Evolutionary conservation across 1,140 invertebrate species (phyloP), one percentile per base, ranked within the genome.

Genomic region (Drosophila lowei): DNA sequence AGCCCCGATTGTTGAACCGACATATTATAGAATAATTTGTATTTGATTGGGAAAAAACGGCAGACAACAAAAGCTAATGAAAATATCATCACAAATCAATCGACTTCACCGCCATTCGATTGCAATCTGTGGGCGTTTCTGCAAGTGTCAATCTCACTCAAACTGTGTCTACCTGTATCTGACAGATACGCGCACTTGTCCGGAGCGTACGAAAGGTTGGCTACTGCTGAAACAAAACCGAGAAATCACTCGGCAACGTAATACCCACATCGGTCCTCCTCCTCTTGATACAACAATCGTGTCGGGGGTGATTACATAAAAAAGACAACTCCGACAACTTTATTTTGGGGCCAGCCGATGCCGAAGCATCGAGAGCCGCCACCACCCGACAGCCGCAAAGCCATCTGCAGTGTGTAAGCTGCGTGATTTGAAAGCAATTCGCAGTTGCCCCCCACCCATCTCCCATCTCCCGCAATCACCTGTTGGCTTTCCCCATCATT

Each of bases 271-370:
- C 71, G 30, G 42, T 48, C 47, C 11, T 18, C 43, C n/a, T 48
- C 16, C 44, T 47, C 41, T 21, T 25, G 67, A 71, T 71, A 71
- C 50, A 81, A 83, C 79, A 86, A 85, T 85, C 81, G 84, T 67
- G 77, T 86, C 86, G 80, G 86, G 80, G 80, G 81, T 80, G 80
- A 85, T 85, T 85, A 86, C 81, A 85, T 85, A 85, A 85, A 77
- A 73, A 70, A 75, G 72, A 75, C 72, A 77, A 60, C 54, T 74
- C 71, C 77, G 71, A 83, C 78, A 81, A 81, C 79, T 85, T 88
- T 72, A 85, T 85, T 86, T 85, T 59, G 44, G 58, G 62, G 43
- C 62, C 48, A 48, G 46, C 28, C 18, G 9, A 16, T 49, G 48
- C 23, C 23, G 8, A 49, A 1, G 5, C 65, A 43, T 50, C 53